A percentile compares a stretch with the other conserved stretches of the same genome.
These are phyloP conservation scores for Serinus canaria DNA, from an alignment of 2,113 vertebrate species.

Conservation along the genomic window DNA sequence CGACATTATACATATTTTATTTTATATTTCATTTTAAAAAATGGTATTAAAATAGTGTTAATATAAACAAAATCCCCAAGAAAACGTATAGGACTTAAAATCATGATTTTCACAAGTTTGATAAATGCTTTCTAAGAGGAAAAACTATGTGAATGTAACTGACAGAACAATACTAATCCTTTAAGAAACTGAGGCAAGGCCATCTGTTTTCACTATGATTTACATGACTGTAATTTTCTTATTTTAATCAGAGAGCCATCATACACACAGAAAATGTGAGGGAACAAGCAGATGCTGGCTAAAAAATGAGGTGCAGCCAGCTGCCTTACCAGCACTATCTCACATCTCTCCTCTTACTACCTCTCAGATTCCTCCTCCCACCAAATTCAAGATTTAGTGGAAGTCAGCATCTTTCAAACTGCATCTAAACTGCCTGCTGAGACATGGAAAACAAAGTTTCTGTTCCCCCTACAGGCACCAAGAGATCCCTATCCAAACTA, in stretches of 20 bases:
- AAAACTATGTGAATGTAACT: background rate
- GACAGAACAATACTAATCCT: background rate
- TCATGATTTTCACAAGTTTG: background rate
- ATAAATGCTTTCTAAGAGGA: background rate
- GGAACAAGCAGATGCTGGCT: background rate
- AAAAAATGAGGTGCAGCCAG: background rate
- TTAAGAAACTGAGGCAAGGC: background rate
- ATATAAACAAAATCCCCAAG: background rate
- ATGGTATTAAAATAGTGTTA: background rate
- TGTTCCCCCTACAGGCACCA: background rate
- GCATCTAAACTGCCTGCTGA: background rate
- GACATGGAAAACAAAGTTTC: background rate
- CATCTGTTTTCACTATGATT: background rate
- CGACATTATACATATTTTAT: rapidly evolving
- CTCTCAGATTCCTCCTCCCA: background rate
- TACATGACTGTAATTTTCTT: background rate
- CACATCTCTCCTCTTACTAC: background rate
- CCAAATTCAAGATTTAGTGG: background rate
- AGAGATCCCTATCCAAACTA: background rate
- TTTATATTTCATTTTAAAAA: background rate
- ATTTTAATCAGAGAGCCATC: background rate
- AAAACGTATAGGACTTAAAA: background rate
- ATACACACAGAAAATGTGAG: rapidly evolving
- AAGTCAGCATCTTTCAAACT: background rate
- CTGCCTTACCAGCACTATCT: background rate